phyloP scores from a whole-genome alignment of 2,797 vertebrate species.

The Microctenopoma lineatum region DNA sequence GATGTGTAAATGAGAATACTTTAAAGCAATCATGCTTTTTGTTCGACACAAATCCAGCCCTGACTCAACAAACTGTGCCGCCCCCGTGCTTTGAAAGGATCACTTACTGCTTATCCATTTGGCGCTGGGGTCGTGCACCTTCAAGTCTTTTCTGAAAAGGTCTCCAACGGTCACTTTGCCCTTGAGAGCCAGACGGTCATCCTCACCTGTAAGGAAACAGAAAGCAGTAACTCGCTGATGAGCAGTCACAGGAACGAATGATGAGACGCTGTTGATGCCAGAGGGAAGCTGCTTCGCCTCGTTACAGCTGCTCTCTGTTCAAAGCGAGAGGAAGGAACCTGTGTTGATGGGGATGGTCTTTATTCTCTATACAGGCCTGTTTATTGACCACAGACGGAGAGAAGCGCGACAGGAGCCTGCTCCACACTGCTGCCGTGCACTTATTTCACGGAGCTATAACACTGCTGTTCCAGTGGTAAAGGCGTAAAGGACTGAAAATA shows the following conservation, averaged over 20 bases:
- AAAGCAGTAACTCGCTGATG: background rate
- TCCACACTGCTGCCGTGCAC: no score
- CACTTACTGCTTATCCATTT: slow-evolving; percentile 96
- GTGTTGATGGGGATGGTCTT: no score
- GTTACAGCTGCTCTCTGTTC: no score
- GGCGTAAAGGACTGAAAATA: no score
- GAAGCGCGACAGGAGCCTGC: no score
- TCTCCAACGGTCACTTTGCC: slow-evolving; percentile 92
- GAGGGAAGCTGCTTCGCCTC: no score
- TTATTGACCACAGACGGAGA: no score
- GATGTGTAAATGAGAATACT: background rate
- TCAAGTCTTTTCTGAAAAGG: slow-evolving; percentile 91
- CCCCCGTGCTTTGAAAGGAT: background rate
- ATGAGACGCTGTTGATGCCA: no score
- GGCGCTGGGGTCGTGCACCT: slow-evolving; percentile 92
- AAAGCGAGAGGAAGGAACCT: no score
- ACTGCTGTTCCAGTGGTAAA: no score
- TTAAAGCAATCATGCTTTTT: background rate
- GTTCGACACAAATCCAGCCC: background rate
- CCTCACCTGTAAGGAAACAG: slow-evolving; percentile 85
- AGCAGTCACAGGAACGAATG: background rate
- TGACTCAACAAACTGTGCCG: background rate
- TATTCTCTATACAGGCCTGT: no score
- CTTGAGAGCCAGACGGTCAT: slow-evolving; percentile 92
- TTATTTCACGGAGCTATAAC: no score